Evolutionary conservation across 2,888 invertebrate genomes (phyloP), one percentile per base, ranked within the genome.

Genomic region (Lamproptera curius): DNA sequence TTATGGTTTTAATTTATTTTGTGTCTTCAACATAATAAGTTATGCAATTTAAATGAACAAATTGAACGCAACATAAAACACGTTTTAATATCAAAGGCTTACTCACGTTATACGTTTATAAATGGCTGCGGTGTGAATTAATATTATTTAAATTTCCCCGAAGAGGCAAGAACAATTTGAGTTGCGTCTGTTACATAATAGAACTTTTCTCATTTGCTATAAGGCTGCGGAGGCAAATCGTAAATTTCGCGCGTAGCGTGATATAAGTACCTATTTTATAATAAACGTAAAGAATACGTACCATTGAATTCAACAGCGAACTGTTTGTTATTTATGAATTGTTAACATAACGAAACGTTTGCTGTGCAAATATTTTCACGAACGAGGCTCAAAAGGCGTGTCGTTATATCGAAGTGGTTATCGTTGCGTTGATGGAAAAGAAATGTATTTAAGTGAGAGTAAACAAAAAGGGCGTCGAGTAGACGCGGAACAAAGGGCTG

Each of bases 101-200:
- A 9, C n/a, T 5, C 15, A 26, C 15, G 34, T 36, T 31, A 5
- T 16, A 49, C 17, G 28, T 43, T 42, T 26, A 43, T 16, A 23
- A 17, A 69, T 70, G 73, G 71, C 69, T 72, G 71, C 65, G 64
- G 65, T 69, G 73, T 55, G 63, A 67, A 67, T 70, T 65, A 63
- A 63, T 63, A 58, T 61, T 61, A 63, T 69, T 65, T 59, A 63
- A 76, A 71, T 76, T 73, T 71, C 66, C 65, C 65, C 52, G 51
- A 66, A 67, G 71, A 68, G 58, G 58, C 58, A 57, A 54, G 56
- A 57, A 56, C 61, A 59, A 63, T 63, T 63, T 59, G 63, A 63
- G 54, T 69, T 64, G 65, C 63, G 58, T 58, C 47, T 58, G 62
- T 55, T 65, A 58, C 52, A 52, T 70, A 62, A 59, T 58, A 57